Conservation (phyloP, 2,888 invertebrate species). For the Cephonodes hylas region DNA sequence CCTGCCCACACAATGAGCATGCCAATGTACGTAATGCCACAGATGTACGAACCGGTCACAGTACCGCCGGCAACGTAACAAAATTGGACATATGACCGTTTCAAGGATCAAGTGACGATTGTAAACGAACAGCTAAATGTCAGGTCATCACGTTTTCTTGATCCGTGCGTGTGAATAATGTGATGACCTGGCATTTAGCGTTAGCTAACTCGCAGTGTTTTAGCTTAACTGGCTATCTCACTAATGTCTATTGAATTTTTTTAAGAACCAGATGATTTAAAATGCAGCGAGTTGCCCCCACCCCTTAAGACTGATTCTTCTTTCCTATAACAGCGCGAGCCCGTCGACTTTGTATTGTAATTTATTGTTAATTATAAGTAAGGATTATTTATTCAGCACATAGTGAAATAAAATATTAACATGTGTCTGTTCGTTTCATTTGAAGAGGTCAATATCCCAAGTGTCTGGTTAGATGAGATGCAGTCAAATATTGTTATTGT, state of each 20-base stretch:
- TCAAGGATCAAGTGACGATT: constrained; percentile 70
- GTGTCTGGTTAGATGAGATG: background rate
- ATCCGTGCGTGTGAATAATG: constrained; percentile 50
- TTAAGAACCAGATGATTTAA: constrained; percentile 48
- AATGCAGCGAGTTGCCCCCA: constrained; percentile 46
- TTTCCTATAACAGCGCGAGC: constrained; percentile 65
- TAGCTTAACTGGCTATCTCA: constrained; percentile 47
- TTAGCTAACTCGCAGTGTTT: constrained; percentile 58
- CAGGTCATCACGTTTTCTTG: constrained; percentile 74
- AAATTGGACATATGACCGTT: constrained; percentile 68
- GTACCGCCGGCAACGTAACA: constrained; percentile 58
- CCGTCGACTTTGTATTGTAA: constrained; percentile 74
- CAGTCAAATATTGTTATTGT: background rate
- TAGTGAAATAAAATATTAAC: constrained; percentile 55
- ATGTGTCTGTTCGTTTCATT: constrained; percentile 34
- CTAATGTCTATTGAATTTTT: constrained; percentile 22
- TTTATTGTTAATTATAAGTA: constrained; percentile 52
- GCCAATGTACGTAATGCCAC: constrained; percentile 74
- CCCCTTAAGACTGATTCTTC: constrained; percentile 63
- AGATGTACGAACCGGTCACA: constrained; percentile 58
- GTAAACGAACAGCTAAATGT: constrained; percentile 66
- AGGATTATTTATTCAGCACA: constrained; percentile 77
- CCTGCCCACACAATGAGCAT: constrained; percentile 64
- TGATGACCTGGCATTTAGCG: constrained; percentile 79
- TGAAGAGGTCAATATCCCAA: background rate